A percentile compares a stretch with the other conserved stretches of the same genome.
These are phyloP conservation scores for Hydrozoanthus gracilis DNA, from an alignment of 92 coral and sea anemone genomes.

Conservation along the genomic window DNA sequence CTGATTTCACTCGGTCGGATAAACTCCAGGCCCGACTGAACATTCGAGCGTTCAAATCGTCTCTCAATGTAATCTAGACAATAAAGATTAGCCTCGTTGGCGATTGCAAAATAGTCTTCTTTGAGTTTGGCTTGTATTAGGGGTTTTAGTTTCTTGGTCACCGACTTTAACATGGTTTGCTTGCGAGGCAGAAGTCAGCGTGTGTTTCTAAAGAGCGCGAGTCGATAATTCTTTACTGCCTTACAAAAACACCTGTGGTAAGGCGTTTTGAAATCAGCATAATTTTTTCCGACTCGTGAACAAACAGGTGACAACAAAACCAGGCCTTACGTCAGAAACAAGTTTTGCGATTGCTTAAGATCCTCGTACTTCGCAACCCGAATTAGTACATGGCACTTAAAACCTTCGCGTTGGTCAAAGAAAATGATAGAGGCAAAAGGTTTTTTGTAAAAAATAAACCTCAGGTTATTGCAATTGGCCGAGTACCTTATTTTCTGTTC, in stretches of 20 bases:
- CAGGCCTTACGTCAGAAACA: background rate
- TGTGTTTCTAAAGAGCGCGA: background rate
- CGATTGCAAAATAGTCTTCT: slow-evolving; percentile 83
- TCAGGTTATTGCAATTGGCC: no score
- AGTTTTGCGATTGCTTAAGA: background rate
- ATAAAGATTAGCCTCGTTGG: slow-evolving; percentile 85
- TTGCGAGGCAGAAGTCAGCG: no score
- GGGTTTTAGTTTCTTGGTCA: slow-evolving; percentile 85
- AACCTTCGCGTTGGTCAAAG: no score
- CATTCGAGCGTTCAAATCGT: slow-evolving; percentile 75
- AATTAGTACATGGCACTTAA: no score
- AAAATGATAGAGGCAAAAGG: no score
- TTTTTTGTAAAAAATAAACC: no score
- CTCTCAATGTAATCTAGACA: slow-evolving; percentile 88
- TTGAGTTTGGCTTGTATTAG: slow-evolving; percentile 80
- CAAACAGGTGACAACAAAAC: slow-evolving; percentile 4
- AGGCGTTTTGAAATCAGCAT: background rate
- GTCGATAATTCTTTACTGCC: background rate
- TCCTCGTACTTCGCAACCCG: background rate
- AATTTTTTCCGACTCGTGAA: background rate
- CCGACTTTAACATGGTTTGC: slow-evolving; percentile 71
- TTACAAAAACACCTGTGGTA: background rate
- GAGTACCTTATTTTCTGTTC: no score
- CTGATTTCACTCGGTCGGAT: slow-evolving; percentile 76
- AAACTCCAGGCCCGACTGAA: slow-evolving; percentile 84